Evolutionary conservation across 2,888 invertebrate species (phyloP), one percentile per base, ranked within the genome.

Genomic region (Eudasyphora cyanicolor): DNA sequence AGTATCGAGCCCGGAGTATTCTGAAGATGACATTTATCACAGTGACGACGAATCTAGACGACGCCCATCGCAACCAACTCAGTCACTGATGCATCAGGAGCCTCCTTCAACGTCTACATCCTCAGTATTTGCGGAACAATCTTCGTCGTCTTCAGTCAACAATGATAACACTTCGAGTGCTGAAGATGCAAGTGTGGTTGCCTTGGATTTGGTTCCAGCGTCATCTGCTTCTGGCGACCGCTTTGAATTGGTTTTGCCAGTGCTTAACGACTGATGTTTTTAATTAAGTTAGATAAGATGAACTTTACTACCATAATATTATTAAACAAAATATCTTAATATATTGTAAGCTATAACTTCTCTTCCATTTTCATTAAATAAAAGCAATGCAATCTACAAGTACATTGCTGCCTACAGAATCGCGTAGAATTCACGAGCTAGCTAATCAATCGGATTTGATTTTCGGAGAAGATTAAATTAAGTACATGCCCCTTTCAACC

Each of bases 1-100:
- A 12, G 76, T 85, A n/a, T 89, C 89, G 69, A 89, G 89, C 74
- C 82, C 87, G 19, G 89, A 89, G 45, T 83, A 76, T 42, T 89
- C 89, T 2, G 89, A 89, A 45, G 89, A 89, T 54, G 89, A 89
- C 62, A 75, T 80, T 14, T 80, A 80, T 74, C 80, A 78, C 42
- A 84, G 80, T 71, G 83, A 84, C 19, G 80, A 84, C 29, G 80
- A 81, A 17, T 75, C 83, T 19, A 74, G 79, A 0, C 60, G 42
- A 51, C 35, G 67, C 19, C 79, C 70, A 19, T 62, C 62, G 10
- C 29, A 60, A n/a, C 14, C 62, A 7, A 79, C 51, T 51, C 70
- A 62, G 4, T 24, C 45, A 7, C 4, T 35, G 24, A 21, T 57
- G 12, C 57, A 42, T 17, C 73, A 29, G 62, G 32, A 42, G 27